Evolutionary conservation across 2,113 vertebrate species (phyloP).

Genomic region (Prunella himalayana): DNA sequence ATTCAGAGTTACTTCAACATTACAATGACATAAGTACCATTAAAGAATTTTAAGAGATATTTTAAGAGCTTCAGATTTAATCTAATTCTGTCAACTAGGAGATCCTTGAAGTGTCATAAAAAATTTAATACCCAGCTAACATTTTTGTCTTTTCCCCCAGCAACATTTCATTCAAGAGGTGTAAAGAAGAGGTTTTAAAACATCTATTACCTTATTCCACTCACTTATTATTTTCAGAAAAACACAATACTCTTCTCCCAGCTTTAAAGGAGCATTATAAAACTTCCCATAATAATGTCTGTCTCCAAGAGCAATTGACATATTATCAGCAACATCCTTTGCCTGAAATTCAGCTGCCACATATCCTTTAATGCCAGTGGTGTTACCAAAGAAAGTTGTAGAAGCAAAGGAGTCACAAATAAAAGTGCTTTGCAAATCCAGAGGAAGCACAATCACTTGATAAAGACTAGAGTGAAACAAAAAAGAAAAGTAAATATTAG

Average conservation of each 20-base stretch:
- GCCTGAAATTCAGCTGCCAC: conserved; percentile 82
- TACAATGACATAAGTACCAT: neutral
- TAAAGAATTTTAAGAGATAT: neutral
- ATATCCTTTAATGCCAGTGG: conserved; percentile 66
- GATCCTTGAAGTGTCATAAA: neutral
- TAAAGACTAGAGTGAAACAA: conserved; percentile 79
- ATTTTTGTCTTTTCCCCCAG: neutral
- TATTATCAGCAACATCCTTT: conserved; percentile 64
- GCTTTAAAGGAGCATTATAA: conserved; percentile 87
- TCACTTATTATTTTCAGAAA: conserved; percentile 84
- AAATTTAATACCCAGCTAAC: neutral
- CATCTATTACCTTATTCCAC: conserved; percentile 82
- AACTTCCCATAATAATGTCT: conserved; percentile 81
- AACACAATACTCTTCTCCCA: conserved; percentile 82
- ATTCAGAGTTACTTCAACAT: neutral
- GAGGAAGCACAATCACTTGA: conserved; percentile 87
- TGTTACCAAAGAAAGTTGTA: conserved; percentile 64
- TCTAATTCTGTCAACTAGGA: neutral
- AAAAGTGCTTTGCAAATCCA: conserved; percentile 75
- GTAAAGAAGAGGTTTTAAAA: neutral
- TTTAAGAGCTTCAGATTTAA: neutral
- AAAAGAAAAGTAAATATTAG: conserved; percentile 19
- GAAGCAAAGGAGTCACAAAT: conserved; percentile 76
- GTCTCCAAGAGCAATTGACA: conserved; percentile 85
- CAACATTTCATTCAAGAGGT: neutral